These are phyloP conservation scores for Dicentrarchus labrax DNA, from an alignment of 2,113 vertebrate species.

Conservation along the genomic window DNA sequence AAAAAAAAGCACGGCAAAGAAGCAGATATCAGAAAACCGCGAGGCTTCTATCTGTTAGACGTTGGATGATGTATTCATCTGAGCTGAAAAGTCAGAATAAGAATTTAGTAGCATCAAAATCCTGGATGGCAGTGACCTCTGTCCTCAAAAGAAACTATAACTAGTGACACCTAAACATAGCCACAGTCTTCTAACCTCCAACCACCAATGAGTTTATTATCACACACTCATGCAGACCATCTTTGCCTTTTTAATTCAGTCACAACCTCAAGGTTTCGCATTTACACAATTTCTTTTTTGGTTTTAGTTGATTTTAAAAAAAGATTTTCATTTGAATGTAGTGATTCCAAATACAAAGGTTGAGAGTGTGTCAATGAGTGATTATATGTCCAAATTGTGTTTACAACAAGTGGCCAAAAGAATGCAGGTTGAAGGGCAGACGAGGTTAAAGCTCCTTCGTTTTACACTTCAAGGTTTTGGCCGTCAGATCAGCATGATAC, in stretches of 20 bases:
- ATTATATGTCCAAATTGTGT: too few species aligned
- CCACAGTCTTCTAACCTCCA: neutral
- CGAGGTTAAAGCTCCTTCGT: too few species aligned
- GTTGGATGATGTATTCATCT: neutral
- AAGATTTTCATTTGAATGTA: neutral
- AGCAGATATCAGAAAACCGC: conserved; percentile 20
- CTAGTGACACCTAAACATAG: neutral
- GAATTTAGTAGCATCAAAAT: neutral
- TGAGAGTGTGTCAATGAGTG: too few species aligned
- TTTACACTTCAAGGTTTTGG: too few species aligned
- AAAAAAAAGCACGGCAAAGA: neutral
- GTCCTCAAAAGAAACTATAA: neutral
- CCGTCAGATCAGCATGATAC: neutral
- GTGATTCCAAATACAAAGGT: neutral
- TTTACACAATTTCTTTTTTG: too few species aligned
- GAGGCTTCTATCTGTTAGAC: neutral
- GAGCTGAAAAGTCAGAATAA: neutral
- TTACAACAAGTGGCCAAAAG: neutral
- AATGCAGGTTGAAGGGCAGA: neutral
- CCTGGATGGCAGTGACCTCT: neutral
- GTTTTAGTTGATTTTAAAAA: neutral
- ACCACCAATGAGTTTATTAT: neutral
- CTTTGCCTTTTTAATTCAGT: neutral
- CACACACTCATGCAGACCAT: neutral
- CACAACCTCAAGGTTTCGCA: neutral